Percentiles rank a stretch among this genome's conserved stretches.
These are phyloP conservation scores for Panurus biarmicus DNA, from an alignment of 2,113 vertebrate species.

Conservation along the genomic window DNA sequence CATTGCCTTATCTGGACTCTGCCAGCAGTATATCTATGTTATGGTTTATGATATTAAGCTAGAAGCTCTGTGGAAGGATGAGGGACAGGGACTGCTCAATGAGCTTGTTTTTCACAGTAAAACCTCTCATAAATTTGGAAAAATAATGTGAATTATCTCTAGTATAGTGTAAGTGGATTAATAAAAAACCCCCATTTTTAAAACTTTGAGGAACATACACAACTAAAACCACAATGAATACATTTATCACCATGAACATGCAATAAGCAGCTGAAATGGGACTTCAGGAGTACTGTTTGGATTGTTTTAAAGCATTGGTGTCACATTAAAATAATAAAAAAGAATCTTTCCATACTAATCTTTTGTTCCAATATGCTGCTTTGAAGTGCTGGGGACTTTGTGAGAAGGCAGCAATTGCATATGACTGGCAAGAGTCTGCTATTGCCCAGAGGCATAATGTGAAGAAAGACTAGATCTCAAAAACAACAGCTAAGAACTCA, in stretches of 20 bases:
- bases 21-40: not conserved
- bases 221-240: not conserved
- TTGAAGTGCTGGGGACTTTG: not conserved
- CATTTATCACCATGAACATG: not conserved
- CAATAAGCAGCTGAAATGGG: not conserved
- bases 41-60: not conserved
- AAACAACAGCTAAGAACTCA: not conserved
- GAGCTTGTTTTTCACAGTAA: not conserved
- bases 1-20: not conserved
- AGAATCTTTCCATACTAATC: not conserved
- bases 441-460: not conserved
- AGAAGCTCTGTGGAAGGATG: not conserved
- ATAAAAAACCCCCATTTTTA: not conserved
- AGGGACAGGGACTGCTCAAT: not conserved
- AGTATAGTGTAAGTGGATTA: not conserved
- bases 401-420: not conserved
- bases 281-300: not conserved
- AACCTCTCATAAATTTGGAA: not conserved
- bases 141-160: not conserved
- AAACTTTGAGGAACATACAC: not conserved
- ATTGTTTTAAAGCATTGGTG: not conserved
- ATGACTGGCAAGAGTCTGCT: not conserved
- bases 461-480: not conserved
- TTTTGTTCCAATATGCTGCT: not conserved
- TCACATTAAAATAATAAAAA: not conserved